Conservation (phyloP, 2,113 vertebrate species). For the Marmota monax region DNA sequence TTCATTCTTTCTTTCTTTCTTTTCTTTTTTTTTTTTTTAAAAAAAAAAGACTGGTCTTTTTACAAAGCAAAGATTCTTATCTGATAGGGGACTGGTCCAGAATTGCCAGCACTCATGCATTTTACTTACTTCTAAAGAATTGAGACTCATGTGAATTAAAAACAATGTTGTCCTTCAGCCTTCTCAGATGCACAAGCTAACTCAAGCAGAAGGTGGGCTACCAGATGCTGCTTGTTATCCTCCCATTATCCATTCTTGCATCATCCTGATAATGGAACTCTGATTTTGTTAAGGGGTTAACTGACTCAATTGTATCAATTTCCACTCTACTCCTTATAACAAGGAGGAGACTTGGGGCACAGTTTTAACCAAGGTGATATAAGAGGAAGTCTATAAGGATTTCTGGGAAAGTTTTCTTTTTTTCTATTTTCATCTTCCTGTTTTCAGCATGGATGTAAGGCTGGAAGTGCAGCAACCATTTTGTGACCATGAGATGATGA, state of each 20-base stretch:
- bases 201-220: background rate
- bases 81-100: background rate
- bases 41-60: conserved; percentile 10
- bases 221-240: background rate
- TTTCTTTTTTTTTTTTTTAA: too few relatives aligned
- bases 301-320: background rate
- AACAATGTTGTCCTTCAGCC: background rate
- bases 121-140: background rate
- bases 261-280: background rate
- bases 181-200: background rate
- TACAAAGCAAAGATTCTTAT: background rate
- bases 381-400: background rate
- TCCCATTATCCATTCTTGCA: background rate
- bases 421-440: conserved; percentile 2
- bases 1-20: too few relatives aligned
- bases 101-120: background rate
- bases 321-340: background rate
- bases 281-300: background rate
- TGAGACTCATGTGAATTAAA: background rate
- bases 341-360: background rate
- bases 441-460: background rate
- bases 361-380: background rate
- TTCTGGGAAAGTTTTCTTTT: background rate
- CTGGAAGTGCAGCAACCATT: background rate
- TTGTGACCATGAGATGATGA: background rate